Base-by-base conservation (phyloP, 2,797 vertebrate species). In the Microtus obscurus region DNA sequence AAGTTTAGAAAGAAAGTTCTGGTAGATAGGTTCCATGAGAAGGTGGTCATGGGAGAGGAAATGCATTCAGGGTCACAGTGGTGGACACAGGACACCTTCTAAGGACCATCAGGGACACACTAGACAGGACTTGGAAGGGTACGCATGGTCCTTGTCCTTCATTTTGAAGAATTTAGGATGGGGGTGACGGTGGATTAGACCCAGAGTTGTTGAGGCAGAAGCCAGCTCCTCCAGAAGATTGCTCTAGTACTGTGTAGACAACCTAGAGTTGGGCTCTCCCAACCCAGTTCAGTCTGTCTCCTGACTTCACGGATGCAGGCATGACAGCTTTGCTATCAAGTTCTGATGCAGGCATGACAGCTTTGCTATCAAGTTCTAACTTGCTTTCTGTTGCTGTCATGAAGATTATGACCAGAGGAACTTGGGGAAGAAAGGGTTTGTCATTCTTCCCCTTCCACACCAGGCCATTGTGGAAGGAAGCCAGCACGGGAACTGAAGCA, bases 161-260 rank as follows among this genome's bases (percentile, higher is more conserved):
- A 71, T 37, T 87, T 82, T 67, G 74, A n/a, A 78, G 11, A 73
- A 56, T 61, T 89, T 79, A 29, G 23, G 25, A n/a, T 51, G 53
- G 21, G 31, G 48, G 23, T 5, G n/a, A 29, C 12, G 19, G 37
- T 40, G 40, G 45, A 61, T 61, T n/a, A 73, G 71, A 17, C n/a
- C 31, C 43, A 76, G 59, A 87, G 29, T 21, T 88, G 21, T 71
- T 67, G 3, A 34, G 37, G 4, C 40, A 89, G 69, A 93, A 76
- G 34, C 43, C 40, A 11, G 1, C 77, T 83, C 71, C 76, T 79
- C n/a, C 19, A 27, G 25, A 31, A 59, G 86, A 48, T 14, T 27
- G 14, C 31, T 31, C 3, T 87, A 21, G 7, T n/a, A 29, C 13
- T 31, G 3, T 12, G 10, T 34, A 7, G 59, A 4, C 17, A 0